phyloP scores from a whole-genome alignment of 53 echinoderm and acorn worm species.

The Astropecten irregularis region DNA sequence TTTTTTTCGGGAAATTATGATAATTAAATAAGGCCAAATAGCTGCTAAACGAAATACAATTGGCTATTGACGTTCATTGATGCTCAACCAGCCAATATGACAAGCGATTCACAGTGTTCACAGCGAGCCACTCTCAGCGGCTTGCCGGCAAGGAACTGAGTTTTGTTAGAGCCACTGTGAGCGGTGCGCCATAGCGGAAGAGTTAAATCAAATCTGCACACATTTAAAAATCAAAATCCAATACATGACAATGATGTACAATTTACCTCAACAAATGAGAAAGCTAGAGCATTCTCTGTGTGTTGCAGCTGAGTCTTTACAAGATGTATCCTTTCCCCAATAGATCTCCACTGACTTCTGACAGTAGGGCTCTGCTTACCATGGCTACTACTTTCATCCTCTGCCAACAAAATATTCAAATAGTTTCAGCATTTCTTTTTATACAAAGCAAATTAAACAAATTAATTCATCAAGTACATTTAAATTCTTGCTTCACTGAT shows the following conservation, averaged over 20 bases:
- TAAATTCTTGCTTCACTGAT: neutral
- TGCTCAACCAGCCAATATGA: neutral
- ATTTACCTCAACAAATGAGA: constrained; percentile 95
- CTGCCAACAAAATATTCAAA: neutral
- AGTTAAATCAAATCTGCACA: too few relatives aligned
- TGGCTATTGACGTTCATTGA: neutral
- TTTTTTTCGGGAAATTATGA: neutral
- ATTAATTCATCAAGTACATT: neutral
- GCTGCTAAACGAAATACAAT: neutral
- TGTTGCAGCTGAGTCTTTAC: constrained; percentile 80
- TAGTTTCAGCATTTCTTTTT: neutral
- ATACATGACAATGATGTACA: too few relatives aligned
- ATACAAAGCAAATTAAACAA: neutral
- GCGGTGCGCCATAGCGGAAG: constrained; percentile 1
- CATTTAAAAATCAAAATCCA: too few relatives aligned
- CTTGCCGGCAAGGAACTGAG: neutral
- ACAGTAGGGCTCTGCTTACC: constrained; percentile 46
- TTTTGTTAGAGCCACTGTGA: neutral
- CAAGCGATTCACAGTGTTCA: neutral
- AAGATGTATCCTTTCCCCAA: constrained; percentile 73
- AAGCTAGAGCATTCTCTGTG: constrained; percentile 89
- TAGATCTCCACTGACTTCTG: constrained; percentile 64
- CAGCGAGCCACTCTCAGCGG: neutral
- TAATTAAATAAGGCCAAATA: neutral
- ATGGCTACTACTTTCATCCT: constrained; percentile 10